These are phyloP conservation scores for Drosophila serrata DNA, from an alignment of 1,140 invertebrate species.

Conservation along the genomic window DNA sequence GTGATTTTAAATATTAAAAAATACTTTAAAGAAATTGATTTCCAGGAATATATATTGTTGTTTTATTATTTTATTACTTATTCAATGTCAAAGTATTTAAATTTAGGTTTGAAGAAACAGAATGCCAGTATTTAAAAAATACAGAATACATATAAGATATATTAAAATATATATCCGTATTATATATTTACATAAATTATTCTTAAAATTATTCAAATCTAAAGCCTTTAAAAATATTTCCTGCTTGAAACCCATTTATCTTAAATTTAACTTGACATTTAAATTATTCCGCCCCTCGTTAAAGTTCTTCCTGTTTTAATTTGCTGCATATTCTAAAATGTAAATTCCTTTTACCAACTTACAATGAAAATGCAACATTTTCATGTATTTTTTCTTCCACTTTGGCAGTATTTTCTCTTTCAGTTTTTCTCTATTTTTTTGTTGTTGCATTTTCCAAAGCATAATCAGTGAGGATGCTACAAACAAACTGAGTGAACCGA, in stretches of 20 bases:
- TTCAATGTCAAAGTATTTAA: too few species aligned
- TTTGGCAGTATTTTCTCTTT: slow-evolving; percentile 33
- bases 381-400: slow-evolving; percentile 32
- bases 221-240: background rate
- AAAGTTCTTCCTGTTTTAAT: slow-evolving; percentile 71
- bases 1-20: too few species aligned
- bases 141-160: too few species aligned
- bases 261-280: slow-evolving; percentile 12
- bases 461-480: slow-evolving; percentile 66
- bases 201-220: background rate
- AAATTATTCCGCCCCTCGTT: slow-evolving; percentile 40
- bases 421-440: slow-evolving; percentile 6
- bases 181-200: too few species aligned
- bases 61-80: background rate
- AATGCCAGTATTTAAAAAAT: too few species aligned
- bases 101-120: background rate
- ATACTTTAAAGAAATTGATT: too few species aligned
- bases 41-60: background rate
- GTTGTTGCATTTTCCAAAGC: slow-evolving; percentile 17
- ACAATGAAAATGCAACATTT: slow-evolving; percentile 72
- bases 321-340: slow-evolving; percentile 80
- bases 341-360: slow-evolving; percentile 50
- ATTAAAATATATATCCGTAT: too few species aligned
- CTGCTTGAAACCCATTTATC: background rate
- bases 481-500: slow-evolving; percentile 58